Evolutionary conservation across 2,888 invertebrate species (phyloP).

Genomic region (Tenthredo notha): DNA sequence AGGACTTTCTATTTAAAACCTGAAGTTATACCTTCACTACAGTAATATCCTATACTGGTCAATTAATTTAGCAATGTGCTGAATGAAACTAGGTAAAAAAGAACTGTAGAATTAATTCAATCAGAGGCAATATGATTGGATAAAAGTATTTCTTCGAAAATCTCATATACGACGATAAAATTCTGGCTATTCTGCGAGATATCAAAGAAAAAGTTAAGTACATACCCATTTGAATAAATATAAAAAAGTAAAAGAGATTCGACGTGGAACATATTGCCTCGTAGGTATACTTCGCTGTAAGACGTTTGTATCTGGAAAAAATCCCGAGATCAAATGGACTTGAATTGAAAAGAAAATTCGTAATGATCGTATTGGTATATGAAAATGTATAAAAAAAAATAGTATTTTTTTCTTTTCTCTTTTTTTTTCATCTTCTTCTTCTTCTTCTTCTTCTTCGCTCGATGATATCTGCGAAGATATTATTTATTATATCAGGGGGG

Average conservation of each 20-base stretch:
- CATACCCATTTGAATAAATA: background rate
- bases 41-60: background rate
- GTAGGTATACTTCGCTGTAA: background rate
- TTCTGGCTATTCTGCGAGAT: background rate
- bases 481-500: slow-evolving; percentile 18
- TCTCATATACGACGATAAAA: background rate
- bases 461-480: slow-evolving; percentile 16
- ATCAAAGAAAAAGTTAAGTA: background rate
- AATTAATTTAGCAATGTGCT: background rate
- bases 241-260: background rate
- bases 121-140: background rate
- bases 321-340: background rate
- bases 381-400: slow-evolving; percentile 11
- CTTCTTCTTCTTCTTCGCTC: background rate
- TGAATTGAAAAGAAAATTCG: background rate
- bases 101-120: background rate
- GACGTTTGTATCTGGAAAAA: background rate
- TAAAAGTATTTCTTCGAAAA: background rate
- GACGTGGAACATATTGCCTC: slow-evolving; percentile 6
- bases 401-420: background rate
- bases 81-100: background rate
- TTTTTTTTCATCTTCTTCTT: background rate
- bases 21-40: background rate
- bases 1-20: slow-evolving; percentile 4
- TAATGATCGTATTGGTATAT: slow-evolving; percentile 4